phyloP scores from a whole-genome alignment of 2,797 vertebrate species.

The Neostethus bicornis region DNA sequence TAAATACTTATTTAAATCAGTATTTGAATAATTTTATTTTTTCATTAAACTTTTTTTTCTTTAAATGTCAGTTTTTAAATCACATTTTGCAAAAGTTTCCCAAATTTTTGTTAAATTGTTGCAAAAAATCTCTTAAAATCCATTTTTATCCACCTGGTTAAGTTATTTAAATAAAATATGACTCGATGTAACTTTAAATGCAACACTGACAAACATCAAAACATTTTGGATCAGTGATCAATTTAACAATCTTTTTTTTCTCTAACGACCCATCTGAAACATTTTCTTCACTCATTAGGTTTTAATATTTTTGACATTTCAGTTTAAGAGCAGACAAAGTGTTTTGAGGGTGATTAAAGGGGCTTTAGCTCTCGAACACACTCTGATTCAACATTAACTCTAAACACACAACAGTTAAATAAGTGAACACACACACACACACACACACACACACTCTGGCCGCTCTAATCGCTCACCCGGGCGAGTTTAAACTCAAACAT shows the following conservation, averaged over 20 bases:
- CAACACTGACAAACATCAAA: too few species aligned
- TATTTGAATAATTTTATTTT: too few species aligned
- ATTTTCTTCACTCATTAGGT: neutral
- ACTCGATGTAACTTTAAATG: too few species aligned
- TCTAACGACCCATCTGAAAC: neutral
- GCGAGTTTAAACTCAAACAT: constrained; percentile 49
- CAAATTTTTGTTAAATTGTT: too few species aligned
- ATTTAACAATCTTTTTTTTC: neutral
- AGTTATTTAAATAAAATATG: too few species aligned
- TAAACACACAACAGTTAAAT: constrained; percentile 50
- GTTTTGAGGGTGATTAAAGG: constrained; percentile 34
- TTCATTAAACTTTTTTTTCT: too few species aligned
- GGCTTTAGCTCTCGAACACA: constrained; percentile 36
- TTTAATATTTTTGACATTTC: neutral
- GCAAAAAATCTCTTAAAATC: too few species aligned
- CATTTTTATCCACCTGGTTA: too few species aligned
- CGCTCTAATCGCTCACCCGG: constrained; percentile 19
- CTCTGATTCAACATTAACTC: constrained; percentile 63
- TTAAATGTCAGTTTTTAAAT: too few species aligned
- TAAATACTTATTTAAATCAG: too few species aligned
- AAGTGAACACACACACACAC: constrained; percentile 7
- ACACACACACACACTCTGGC: constrained; percentile 26
- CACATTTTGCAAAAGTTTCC: too few species aligned
- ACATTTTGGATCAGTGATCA: neutral
- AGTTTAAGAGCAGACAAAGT: neutral